Conservation (phyloP, 2,797 vertebrate genomes). For the Rousettus madagascariensis region DNA sequence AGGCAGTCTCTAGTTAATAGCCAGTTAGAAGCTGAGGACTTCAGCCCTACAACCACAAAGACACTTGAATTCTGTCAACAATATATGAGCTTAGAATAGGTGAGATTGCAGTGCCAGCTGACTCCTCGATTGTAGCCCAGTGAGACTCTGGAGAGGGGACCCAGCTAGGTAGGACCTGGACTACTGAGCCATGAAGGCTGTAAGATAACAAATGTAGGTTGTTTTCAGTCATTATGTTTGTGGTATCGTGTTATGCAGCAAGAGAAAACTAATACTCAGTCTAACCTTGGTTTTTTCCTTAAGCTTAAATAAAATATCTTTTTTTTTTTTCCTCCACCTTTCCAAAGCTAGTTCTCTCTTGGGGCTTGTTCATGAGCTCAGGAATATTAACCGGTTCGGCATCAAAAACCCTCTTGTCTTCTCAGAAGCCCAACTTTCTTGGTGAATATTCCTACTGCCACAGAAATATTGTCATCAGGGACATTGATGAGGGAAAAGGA, state of each 20-base stretch:
- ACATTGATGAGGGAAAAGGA: neutral
- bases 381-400: neutral
- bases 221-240: neutral
- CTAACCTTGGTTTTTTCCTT: conserved; percentile 26
- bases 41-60: neutral
- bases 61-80: neutral
- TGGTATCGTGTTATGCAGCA: conserved; percentile 12
- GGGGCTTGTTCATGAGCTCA: conserved; percentile 1
- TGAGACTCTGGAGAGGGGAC: neutral
- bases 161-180: neutral
- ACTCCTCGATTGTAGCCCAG: neutral
- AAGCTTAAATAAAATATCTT: conserved; percentile 2
- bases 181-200: neutral
- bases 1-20: neutral
- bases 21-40: neutral
- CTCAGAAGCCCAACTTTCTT: conserved; percentile 6
- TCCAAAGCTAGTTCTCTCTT: neutral
- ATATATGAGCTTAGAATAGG: neutral
- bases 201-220: conserved; percentile 5
- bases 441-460: neutral
- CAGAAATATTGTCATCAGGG: neutral
- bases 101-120: neutral
- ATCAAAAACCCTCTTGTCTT: conserved; percentile 32
- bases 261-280: neutral
- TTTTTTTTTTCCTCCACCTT: neutral